Evolutionary conservation across 2,888 invertebrate species (phyloP), one percentile per base, ranked within the genome.

Genomic region (Drosophila prostipennis): DNA sequence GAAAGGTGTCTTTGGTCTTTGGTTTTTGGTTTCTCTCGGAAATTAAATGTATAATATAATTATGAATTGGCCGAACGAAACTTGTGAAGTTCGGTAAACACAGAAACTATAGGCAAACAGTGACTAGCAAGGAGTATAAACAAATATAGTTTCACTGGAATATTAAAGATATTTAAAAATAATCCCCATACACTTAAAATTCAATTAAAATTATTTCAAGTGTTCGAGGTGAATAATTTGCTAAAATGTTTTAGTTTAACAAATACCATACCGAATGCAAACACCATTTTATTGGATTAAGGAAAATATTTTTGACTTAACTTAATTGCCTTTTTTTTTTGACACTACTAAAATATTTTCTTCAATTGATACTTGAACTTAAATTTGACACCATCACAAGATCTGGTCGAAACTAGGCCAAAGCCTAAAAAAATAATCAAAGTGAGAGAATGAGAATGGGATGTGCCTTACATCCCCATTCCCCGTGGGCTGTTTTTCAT

Each of bases 61-160:
- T 65, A 64, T 65, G 37, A 40, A 32, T 26, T 45, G 34, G 13
- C 26, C 19, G 16, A 36, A 36, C 19, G 19, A 19, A 64, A 64
- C 64, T 65, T 64, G 26, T 64, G 29, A 65, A 54, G 46, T 64
- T 63, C 45, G 64, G 64, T 34, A 65, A 65, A 46, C 45, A 64
- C 8, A 6, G 45, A 8, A 45, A 45, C 64, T 64, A 14, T 23
- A 16, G 19, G 45, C 26, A 63, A 65, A 53, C 39, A 45, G 8
- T 13, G 34, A 19, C 3, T 5, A 19, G 43, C 8, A 19, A 19
- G 53, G 34, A 43, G 42, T 16, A 26, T 26, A 55, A 36, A 10
- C n/a, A 61, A 61, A 46, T 39, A 58, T 23, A 37, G 16, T 39
- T 39, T 39, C 14, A 39, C 3, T 1, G 1, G 7, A 14, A 14